Percentiles rank a stretch among this genome's conserved stretches.
These are phyloP conservation scores for Cottoperca gobio DNA, from an alignment of 2,797 vertebrate genomes.

Conservation along the genomic window DNA sequence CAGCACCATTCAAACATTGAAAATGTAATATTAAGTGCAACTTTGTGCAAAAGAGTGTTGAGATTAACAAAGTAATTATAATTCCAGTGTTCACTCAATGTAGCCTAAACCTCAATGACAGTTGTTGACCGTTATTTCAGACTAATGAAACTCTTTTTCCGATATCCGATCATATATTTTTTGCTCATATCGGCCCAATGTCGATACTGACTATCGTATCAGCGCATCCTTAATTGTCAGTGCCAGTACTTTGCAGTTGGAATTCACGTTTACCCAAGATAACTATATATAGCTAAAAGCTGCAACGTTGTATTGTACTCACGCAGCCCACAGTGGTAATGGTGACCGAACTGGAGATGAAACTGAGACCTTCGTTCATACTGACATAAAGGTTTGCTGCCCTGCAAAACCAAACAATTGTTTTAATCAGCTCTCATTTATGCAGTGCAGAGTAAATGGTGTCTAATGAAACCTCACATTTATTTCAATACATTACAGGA, in stretches of 20 bases:
- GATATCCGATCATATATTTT: too few species aligned
- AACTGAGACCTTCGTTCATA: conserved; percentile 98
- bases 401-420: conserved; percentile 84
- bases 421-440: conserved; percentile 6
- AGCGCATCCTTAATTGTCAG: too few species aligned
- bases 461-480: conserved; percentile 35
- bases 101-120: too few species aligned
- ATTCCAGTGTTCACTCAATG: too few species aligned
- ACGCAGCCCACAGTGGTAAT: conserved; percentile 97
- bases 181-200: too few species aligned
- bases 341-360: conserved; percentile 98
- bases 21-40: too few species aligned
- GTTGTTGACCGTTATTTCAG: too few species aligned
- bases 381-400: conserved; percentile 97
- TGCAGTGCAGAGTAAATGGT: not conserved
- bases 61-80: too few species aligned
- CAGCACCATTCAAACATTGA: too few species aligned
- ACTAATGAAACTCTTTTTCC: too few species aligned
- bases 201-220: too few species aligned
- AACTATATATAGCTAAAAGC: not conserved
- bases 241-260: not conserved
- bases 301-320: conserved; percentile 77
- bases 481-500: conserved; percentile 43
- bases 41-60: too few species aligned
- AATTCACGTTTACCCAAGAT: not conserved